These are phyloP conservation scores for Zaprionus lineosus DNA, from an alignment of 2,888 invertebrate genomes.

Conservation along the genomic window DNA sequence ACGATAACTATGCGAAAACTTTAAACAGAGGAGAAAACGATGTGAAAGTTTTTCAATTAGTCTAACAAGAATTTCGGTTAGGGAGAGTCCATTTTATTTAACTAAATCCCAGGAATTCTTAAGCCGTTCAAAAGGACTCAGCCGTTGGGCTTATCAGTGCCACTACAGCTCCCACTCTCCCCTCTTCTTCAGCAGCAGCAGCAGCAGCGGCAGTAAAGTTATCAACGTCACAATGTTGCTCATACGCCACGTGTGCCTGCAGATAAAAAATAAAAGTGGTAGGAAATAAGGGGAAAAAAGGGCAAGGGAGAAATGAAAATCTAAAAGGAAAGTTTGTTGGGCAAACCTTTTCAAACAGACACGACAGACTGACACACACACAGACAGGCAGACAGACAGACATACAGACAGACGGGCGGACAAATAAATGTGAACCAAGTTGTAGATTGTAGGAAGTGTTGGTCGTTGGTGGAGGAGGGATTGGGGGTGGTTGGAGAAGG, in stretches of 20 bases:
- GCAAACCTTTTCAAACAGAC: constrained; percentile 5
- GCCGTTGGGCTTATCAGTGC: constrained; percentile 28
- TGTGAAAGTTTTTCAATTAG: constrained; percentile 71
- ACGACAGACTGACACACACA: too few relatives aligned
- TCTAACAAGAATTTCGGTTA: constrained; percentile 61
- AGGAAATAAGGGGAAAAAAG: too few relatives aligned
- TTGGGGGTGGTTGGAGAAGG: constrained; percentile 2
- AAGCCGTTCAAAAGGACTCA: constrained; percentile 9
- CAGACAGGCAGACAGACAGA: too few relatives aligned
- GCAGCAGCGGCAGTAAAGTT: constrained; percentile 23
- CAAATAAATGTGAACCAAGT: too few relatives aligned
- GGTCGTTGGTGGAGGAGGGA: too few relatives aligned
- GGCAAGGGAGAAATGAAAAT: not conserved
- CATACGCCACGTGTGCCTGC: constrained; percentile 46
- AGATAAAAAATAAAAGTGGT: not conserved
- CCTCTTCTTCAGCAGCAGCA: too few relatives aligned
- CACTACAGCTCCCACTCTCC: too few relatives aligned
- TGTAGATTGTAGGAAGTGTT: too few relatives aligned
- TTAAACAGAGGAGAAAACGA: constrained; percentile 44
- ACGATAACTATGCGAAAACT: constrained; percentile 60
- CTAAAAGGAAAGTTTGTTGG: too few relatives aligned
- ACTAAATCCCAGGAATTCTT: constrained; percentile 8
- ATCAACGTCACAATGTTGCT: constrained; percentile 48
- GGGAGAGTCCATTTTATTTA: constrained; percentile 45
- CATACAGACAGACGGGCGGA: too few relatives aligned